Evolutionary conservation across 1,140 invertebrate species (phyloP).

Genomic region (Zaprionus africanus): DNA sequence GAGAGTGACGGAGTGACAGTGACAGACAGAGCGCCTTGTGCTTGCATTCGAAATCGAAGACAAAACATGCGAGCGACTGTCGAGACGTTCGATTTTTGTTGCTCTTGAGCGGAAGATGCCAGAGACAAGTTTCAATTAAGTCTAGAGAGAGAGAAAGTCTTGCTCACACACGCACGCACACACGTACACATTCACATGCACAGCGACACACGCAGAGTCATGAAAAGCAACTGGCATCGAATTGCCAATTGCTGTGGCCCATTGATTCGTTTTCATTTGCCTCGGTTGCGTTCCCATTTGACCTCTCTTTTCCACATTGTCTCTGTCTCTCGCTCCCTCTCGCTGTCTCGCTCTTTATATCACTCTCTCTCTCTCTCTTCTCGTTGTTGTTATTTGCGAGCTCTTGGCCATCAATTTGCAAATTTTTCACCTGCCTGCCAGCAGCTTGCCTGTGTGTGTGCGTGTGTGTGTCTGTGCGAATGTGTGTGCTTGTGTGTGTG

Average conservation of each 20-base stretch:
- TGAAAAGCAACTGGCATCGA: slow-evolving; percentile 6
- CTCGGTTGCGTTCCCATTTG: neutral
- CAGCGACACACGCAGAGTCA: neutral
- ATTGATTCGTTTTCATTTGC: slow-evolving; percentile 39
- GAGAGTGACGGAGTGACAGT: neutral
- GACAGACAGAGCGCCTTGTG: neutral
- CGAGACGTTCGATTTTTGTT: neutral
- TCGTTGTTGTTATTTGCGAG: slow-evolving; percentile 26
- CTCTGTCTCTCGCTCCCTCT: no score
- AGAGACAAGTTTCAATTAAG: slow-evolving; percentile 46
- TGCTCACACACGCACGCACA: neutral
- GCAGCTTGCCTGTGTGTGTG: neutral
- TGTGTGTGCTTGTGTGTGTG: slow-evolving; percentile 5
- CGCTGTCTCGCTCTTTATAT: neutral
- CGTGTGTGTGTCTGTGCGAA: neutral
- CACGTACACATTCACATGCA: neutral
- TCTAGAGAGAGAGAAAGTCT: slow-evolving; percentile 16
- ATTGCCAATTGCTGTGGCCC: slow-evolving; percentile 31
- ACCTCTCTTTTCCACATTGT: slow-evolving; percentile 1
- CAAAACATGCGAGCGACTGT: neutral
- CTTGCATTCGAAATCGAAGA: slow-evolving; percentile 4
- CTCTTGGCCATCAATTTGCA: slow-evolving; percentile 52
- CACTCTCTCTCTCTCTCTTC: neutral
- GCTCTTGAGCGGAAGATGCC: slow-evolving; percentile 7
- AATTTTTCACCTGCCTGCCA: slow-evolving; percentile 38